phyloP scores from a whole-genome alignment of 64 coral and sea anemone genomes.

The Porites australiensis region DNA sequence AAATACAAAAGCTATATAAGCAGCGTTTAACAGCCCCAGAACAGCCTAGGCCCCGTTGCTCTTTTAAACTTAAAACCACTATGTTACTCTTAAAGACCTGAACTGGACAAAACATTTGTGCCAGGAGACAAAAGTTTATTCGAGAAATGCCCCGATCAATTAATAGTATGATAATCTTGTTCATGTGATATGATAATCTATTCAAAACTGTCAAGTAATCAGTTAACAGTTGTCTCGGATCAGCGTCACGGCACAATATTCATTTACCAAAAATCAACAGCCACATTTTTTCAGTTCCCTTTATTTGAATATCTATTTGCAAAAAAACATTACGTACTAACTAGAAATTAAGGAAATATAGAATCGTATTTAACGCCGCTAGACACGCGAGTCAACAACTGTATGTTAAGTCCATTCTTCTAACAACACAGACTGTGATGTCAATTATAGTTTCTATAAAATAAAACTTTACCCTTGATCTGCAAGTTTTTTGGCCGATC shows the following conservation, averaged over 20 bases:
- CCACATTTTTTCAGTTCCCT: background rate
- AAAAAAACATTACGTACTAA: background rate
- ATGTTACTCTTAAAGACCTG: background rate
- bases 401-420: too few species aligned
- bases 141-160: background rate
- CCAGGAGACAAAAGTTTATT: background rate
- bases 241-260: background rate
- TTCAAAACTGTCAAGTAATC: background rate
- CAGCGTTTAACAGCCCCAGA: too few species aligned
- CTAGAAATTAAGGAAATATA: background rate
- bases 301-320: background rate
- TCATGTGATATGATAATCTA: constrained; percentile 30
- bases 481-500: too few species aligned
- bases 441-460: too few species aligned
- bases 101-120: too few species aligned
- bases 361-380: background rate
- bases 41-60: too few species aligned
- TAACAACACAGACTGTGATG: too few species aligned
- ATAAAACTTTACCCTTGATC: too few species aligned
- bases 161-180: background rate
- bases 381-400: too few species aligned
- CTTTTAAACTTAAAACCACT: too few species aligned
- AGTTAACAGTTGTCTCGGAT: background rate
- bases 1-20: too few species aligned
- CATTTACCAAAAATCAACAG: background rate